phyloP scores from a whole-genome alignment of 2,113 vertebrate species.

The Fukomys damarensis region DNA sequence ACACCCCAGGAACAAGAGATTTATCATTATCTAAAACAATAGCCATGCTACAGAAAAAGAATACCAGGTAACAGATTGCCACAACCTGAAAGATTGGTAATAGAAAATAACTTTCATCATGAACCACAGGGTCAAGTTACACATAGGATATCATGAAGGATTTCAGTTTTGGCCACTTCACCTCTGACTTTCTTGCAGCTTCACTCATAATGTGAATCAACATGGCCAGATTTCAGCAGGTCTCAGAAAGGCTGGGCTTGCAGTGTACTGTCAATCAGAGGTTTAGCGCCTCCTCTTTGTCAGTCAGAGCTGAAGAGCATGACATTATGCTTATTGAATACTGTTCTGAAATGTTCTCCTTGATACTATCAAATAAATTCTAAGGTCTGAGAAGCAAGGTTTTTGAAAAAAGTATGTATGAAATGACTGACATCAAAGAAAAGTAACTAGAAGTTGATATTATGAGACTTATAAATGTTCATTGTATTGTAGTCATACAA shows the following conservation, averaged over 20 bases:
- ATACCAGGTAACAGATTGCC: not conserved
- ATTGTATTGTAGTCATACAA: not conserved
- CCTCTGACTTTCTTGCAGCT: not conserved
- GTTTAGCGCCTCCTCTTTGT: not conserved
- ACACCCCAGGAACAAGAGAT: not conserved
- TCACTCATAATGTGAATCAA: not conserved
- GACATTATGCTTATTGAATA: rapidly evolving
- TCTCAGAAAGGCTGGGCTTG: not conserved
- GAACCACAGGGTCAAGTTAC: not conserved
- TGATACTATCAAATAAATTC: not conserved
- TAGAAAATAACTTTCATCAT: not conserved
- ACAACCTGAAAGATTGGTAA: not conserved
- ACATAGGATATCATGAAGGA: too few relatives aligned
- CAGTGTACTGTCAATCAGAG: not conserved
- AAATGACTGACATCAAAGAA: not conserved
- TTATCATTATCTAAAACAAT: not conserved
- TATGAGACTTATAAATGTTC: not conserved
- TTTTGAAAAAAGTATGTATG: not conserved
- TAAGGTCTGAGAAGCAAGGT: not conserved
- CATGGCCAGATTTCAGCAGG: not conserved
- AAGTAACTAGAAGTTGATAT: not conserved
- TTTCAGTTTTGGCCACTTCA: not conserved
- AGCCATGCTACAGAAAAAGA: not conserved
- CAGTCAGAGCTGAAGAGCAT: not conserved
- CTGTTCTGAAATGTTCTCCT: not conserved